Conservation (phyloP, 2,113 vertebrate genomes). For the Gallinago jamesoni region DNA sequence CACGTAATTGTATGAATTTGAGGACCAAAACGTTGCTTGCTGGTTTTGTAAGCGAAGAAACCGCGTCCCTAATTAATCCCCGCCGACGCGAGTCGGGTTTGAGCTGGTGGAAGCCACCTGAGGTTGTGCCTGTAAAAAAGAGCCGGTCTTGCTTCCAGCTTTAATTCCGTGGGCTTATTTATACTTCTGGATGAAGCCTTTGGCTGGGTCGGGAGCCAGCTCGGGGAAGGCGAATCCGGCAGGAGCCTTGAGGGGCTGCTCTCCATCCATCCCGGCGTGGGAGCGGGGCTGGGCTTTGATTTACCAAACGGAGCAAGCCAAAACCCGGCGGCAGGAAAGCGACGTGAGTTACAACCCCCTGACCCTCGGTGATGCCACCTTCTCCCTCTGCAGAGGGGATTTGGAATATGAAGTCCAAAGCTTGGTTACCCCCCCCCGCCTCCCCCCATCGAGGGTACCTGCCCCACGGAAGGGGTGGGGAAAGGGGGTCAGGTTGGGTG, state of each 20-base stretch:
- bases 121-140: neutral
- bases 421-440: neutral
- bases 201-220: neutral
- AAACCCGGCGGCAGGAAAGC: neutral
- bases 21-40: neutral
- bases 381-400: neutral
- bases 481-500: neutral
- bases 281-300: neutral
- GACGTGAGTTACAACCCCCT: neutral
- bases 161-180: neutral
- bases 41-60: neutral
- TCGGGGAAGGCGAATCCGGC: neutral
- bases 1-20: fast-evolving
- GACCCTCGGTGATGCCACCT: neutral
- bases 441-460: too few species aligned
- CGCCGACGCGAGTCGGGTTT: fast-evolving
- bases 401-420: neutral
- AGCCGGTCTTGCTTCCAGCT: neutral
- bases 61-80: neutral
- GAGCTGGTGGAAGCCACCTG: neutral
- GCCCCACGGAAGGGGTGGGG: neutral
- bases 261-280: neutral
- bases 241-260: neutral
- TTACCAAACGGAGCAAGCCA: neutral
- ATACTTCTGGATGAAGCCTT: neutral